Conservation (phyloP, 2,113 vertebrate genomes). For the Eudyptes chrysolophus region DNA sequence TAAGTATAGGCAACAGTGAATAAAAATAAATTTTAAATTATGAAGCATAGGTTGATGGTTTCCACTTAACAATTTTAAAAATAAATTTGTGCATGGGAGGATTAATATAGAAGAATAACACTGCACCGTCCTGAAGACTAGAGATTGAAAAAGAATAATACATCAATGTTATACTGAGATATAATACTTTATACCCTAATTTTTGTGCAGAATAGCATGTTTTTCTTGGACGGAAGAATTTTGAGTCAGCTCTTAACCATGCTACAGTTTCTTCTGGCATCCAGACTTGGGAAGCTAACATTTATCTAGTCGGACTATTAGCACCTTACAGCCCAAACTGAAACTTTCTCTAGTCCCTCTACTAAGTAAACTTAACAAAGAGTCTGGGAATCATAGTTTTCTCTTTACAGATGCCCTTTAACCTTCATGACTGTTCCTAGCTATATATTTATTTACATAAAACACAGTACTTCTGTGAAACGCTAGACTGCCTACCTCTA, state of each 20-base stretch:
- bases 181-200: background rate
- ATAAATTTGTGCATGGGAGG: constrained; percentile 4
- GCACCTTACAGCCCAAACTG: constrained; percentile 57
- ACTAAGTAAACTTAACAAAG: constrained; percentile 45
- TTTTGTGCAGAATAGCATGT: background rate
- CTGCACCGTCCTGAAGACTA: background rate
- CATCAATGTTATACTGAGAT: background rate
- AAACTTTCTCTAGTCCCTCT: constrained; percentile 17
- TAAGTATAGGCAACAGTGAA: background rate
- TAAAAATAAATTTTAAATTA: background rate
- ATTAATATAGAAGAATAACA: constrained; percentile 18
- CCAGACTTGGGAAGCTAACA: constrained; percentile 59
- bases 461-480: constrained; percentile 16
- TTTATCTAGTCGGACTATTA: constrained; percentile 68
- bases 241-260: constrained; percentile 26
- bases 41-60: background rate
- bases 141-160: constrained; percentile 7
- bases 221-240: constrained; percentile 45
- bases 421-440: constrained; percentile 19
- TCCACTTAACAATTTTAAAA: constrained; percentile 18
- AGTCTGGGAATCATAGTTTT: constrained; percentile 36
- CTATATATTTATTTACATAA: constrained; percentile 28
- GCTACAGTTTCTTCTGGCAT: constrained; percentile 67
- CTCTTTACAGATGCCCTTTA: constrained; percentile 48
- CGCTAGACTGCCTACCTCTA: background rate